These are phyloP conservation scores for Oncorhynchus gorbuscha DNA, from an alignment of 2,113 vertebrate species.

Conservation along the genomic window DNA sequence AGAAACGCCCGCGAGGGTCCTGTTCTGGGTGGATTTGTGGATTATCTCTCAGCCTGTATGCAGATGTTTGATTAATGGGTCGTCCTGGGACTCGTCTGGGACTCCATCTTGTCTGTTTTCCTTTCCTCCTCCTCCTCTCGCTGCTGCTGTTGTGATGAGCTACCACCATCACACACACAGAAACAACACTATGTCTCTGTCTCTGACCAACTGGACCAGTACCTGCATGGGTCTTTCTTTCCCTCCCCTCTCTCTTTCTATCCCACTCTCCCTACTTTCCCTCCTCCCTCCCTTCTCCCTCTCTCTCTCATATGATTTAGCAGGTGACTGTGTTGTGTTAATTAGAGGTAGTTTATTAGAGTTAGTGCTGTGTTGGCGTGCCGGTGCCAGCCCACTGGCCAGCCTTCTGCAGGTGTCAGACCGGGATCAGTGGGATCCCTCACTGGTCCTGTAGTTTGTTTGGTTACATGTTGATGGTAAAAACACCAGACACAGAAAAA, in stretches of 20 bases:
- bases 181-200: conserved; percentile 37
- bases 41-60: conserved; percentile 53
- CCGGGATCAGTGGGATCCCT: neutral
- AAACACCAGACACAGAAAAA: neutral
- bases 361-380: conserved; percentile 19
- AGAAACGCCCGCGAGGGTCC: conserved; percentile 37
- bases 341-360: conserved; percentile 66
- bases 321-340: conserved; percentile 51
- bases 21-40: conserved; percentile 55
- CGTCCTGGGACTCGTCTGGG: conserved; percentile 16
- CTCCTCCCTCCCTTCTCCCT: conserved; percentile 23
- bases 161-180: conserved; percentile 27
- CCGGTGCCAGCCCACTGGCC: neutral
- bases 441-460: neutral
- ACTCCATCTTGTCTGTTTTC: conserved; percentile 63
- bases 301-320: conserved; percentile 58
- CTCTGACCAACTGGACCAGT: conserved; percentile 54
- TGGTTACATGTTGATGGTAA: neutral
- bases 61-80: conserved; percentile 45
- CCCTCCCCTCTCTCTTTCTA: conserved; percentile 27
- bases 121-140: conserved; percentile 31
- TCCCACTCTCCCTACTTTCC: conserved; percentile 42
- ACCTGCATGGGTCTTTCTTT: conserved; percentile 64
- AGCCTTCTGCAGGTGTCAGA: conserved; percentile 15
- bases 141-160: conserved; percentile 14